phyloP scores from a whole-genome alignment of 2,888 invertebrate genomes.

The Anthophora plumipes region DNA sequence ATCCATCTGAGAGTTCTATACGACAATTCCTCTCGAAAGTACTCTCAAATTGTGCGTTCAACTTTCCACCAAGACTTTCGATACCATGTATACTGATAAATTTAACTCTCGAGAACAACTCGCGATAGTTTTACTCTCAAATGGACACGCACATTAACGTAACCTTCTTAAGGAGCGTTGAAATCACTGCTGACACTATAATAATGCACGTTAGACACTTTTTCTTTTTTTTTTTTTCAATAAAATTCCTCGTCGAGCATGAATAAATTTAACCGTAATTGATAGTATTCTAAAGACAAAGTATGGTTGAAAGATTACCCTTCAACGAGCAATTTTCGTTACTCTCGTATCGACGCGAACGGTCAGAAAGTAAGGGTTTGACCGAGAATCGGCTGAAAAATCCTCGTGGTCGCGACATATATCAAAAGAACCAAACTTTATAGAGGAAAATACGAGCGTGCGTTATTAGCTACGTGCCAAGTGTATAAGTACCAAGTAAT shows the following conservation, averaged over 20 bases:
- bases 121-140: too few relatives aligned
- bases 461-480: constrained; percentile 12
- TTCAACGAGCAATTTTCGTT: constrained; percentile 17
- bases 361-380: constrained; percentile 12
- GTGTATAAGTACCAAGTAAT: constrained; percentile 20
- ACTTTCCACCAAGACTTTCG: too few relatives aligned
- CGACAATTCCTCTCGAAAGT: too few relatives aligned
- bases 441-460: background rate
- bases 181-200: background rate
- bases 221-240: background rate
- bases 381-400: constrained; percentile 4
- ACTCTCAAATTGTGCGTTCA: too few relatives aligned
- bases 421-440: constrained; percentile 22
- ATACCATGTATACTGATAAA: too few relatives aligned
- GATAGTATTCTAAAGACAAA: background rate
- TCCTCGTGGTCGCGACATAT: background rate
- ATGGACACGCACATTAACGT: too few relatives aligned
- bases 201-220: background rate
- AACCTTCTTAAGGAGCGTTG: background rate
- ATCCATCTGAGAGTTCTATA: too few relatives aligned
- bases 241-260: background rate
- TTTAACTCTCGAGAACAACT: too few relatives aligned
- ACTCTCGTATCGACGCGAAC: background rate
- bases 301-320: background rate
- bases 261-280: background rate